Base-by-base conservation (phyloP, 2,113 vertebrate genomes). In the Labeo catla region DNA sequence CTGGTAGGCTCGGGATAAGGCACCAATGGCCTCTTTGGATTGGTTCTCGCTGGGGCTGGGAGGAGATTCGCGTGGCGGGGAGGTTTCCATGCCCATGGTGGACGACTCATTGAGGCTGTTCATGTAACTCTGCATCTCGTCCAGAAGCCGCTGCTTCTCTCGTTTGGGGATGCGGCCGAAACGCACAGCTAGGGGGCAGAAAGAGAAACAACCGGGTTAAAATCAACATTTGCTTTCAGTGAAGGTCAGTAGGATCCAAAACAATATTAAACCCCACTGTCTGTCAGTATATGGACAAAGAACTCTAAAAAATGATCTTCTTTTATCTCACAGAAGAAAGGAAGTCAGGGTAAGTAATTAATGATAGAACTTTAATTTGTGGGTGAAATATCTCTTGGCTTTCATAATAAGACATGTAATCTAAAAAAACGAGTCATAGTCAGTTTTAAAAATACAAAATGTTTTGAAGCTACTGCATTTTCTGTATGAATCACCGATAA, bases 71-170 rank as follows among this genome's bases (percentile, higher is more conserved):
- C 76, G 87, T 72, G 84, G 61, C 0, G 92, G 45, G 0, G 92
- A 86, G 0, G 94, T 89, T 36, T 95, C 93, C 88, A 94, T 91
- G 16, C 94, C 93, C 89, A 93, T 89, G 83, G 89, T 86, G 34
- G 91, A 85, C 0, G 95, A 93, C 88, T 95, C 95, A 50, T 95
- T 95, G 8, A 96, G 89, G 91, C 95, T 95, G 89, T 95, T 95
- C 94, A 96, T 95, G 92, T 95, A 95, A 92, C 93, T 96, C 91
- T 95, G 95, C 94, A 96, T 95, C 89, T 96, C 95, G 49, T 96
- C 95, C 89, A 96, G 88, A 54, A 96, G 94, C 81, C 95, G 92
- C 90, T 95, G 95, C 89, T 96, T 96, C 90, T 96, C 95, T 81
- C 95, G 93, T 86, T 96, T 96, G 2, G 95, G 95, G 89, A 96